Evolutionary conservation across 2,797 vertebrate genomes (phyloP).

Genomic region (Sardinella longiceps): DNA sequence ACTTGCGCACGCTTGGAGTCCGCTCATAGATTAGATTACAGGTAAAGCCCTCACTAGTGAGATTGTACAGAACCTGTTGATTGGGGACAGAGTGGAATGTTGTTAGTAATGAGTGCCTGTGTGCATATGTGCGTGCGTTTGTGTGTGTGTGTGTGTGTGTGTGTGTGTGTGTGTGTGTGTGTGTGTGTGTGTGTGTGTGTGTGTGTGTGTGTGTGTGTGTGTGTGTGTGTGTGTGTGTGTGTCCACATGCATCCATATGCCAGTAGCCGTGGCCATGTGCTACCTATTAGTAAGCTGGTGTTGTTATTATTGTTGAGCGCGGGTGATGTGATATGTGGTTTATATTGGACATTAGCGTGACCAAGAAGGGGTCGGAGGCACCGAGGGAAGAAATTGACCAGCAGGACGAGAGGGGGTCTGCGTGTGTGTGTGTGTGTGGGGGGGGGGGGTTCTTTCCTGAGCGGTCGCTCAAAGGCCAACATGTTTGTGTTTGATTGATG

Average conservation of each 20-base stretch:
- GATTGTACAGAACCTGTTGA: constrained; percentile 50
- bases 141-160: no score
- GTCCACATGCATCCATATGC: constrained; percentile 55
- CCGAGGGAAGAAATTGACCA: not conserved
- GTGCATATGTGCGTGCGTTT: no score
- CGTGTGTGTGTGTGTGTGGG: no score
- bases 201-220: no score
- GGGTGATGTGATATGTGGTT: constrained; percentile 50
- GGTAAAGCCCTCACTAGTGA: constrained; percentile 49
- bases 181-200: no score
- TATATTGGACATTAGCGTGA: constrained; percentile 69
- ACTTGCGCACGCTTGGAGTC: not conserved
- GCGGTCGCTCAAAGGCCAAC: constrained; percentile 52
- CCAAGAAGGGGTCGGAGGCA: constrained; percentile 53
- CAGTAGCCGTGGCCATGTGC: constrained; percentile 63
- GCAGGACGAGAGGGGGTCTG: not conserved
- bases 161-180: no score
- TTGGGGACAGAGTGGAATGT: constrained; percentile 35
- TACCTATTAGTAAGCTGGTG: constrained; percentile 68
- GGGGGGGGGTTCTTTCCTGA: constrained; percentile 25
- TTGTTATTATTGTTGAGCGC: constrained; percentile 61
- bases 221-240: constrained; percentile 19
- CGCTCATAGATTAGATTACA: constrained; percentile 16
- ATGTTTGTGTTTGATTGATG: constrained; percentile 28
- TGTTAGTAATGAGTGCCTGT: constrained; percentile 2